Evolutionary conservation across 2,888 invertebrate genomes (phyloP).

Genomic region (Pinctada fucata): DNA sequence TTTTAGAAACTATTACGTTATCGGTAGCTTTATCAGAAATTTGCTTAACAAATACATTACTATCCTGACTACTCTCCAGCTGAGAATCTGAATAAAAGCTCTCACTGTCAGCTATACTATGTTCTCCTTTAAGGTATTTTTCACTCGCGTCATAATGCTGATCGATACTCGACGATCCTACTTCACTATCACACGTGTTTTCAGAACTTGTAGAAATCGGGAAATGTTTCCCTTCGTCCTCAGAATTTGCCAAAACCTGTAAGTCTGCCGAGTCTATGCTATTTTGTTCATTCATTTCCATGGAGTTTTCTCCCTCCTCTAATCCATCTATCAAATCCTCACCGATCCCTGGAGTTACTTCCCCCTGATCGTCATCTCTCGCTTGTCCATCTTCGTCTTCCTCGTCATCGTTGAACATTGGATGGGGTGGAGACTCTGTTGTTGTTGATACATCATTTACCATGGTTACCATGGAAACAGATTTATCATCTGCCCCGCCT

Average conservation of each 20-base stretch:
- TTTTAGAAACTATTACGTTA: background rate
- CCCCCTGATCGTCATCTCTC: background rate
- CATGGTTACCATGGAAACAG: constrained; percentile 38
- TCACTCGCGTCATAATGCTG: background rate
- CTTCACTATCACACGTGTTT: background rate
- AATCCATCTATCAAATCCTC: constrained; percentile 13
- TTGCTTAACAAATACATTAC: too few species aligned
- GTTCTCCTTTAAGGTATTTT: background rate
- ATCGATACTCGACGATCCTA: background rate
- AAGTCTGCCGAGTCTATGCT: constrained; percentile 3
- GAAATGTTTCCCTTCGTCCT: constrained; percentile 88
- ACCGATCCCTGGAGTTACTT: constrained; percentile 18
- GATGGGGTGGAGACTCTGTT: constrained; percentile 24
- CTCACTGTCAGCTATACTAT: background rate
- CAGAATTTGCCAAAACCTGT: background rate
- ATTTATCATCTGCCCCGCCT: constrained; percentile 5
- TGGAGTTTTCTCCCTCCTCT: constrained; percentile 17
- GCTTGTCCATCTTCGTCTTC: background rate
- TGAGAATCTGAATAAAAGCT: background rate
- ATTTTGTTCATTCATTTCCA: constrained; percentile 14
- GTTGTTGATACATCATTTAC: constrained; percentile 39
- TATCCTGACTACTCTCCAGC: background rate
- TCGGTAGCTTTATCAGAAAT: too few species aligned
- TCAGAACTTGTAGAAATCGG: constrained; percentile 9
- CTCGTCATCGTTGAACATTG: constrained; percentile 8